Evolutionary conservation across 2,888 invertebrate species (phyloP).

Genomic region (Notocelia uddmanniana): DNA sequence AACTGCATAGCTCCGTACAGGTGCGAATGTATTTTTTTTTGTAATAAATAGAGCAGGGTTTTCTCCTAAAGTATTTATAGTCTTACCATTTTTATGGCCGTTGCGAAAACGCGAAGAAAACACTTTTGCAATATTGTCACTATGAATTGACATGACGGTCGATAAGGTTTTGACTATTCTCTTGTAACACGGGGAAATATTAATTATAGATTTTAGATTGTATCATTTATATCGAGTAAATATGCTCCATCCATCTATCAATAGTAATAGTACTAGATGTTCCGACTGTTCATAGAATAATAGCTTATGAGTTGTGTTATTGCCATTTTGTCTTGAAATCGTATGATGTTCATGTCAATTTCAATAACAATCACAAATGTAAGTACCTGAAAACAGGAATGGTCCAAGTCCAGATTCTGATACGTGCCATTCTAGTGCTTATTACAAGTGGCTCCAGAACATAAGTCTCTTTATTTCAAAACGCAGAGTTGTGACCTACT

Average conservation of each 20-base stretch:
- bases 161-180: neutral
- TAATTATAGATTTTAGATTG: neutral
- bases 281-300: neutral
- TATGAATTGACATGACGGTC: neutral
- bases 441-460: neutral
- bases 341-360: conserved; percentile 11
- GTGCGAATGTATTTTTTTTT: conserved; percentile 34
- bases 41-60: conserved; percentile 15
- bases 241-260: neutral
- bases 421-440: neutral
- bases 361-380: conserved; percentile 9
- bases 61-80: neutral
- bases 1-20: conserved; percentile 17
- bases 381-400: neutral
- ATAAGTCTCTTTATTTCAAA: neutral
- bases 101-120: neutral
- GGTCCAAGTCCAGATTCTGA: neutral
- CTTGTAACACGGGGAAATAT: neutral
- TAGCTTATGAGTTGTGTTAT: conserved; percentile 6
- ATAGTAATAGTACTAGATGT: neutral
- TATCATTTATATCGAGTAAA: neutral
- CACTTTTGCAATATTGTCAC: neutral
- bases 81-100: conserved; percentile 1
- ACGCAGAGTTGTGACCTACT: neutral
- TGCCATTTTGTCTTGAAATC: conserved; percentile 3